Evolutionary conservation across 2,888 invertebrate genomes (phyloP).

Genomic region (Acheta domesticus): DNA sequence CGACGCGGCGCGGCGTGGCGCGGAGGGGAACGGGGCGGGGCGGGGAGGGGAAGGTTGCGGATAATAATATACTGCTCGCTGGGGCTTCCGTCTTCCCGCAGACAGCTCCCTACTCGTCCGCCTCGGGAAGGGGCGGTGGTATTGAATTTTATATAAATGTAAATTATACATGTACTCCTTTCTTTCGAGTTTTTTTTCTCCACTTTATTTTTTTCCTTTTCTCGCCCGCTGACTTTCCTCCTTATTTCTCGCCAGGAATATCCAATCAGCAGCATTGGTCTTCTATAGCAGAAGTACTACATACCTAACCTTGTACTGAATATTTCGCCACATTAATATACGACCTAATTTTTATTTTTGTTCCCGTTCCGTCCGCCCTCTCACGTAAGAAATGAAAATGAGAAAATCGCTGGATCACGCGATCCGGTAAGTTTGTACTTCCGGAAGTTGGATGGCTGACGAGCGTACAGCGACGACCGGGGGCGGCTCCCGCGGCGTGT

Average conservation of each 20-base stretch:
- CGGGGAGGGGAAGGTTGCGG: too few relatives aligned
- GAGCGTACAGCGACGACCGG: not conserved
- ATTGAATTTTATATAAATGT: too few relatives aligned
- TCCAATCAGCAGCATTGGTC: not conserved
- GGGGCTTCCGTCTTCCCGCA: too few relatives aligned
- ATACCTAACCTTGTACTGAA: not conserved
- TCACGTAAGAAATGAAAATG: not conserved
- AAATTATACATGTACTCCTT: too few relatives aligned
- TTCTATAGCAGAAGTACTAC: not conserved
- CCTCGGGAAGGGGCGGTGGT: too few relatives aligned
- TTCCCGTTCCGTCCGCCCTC: not conserved
- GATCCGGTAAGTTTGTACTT: not conserved
- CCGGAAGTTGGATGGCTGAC: constrained; percentile 11
- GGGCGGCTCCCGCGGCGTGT: not conserved
- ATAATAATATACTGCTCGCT: too few relatives aligned
- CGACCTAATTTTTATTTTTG: constrained; percentile 10
- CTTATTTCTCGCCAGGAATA: not conserved
- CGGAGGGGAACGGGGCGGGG: too few relatives aligned
- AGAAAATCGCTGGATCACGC: not conserved
- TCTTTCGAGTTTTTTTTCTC: too few relatives aligned
- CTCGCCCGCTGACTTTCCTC: too few relatives aligned
- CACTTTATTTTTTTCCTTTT: too few relatives aligned
- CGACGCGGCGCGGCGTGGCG: too few relatives aligned
- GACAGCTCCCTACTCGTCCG: too few relatives aligned
- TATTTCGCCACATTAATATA: constrained; percentile 5